A percentile compares a stretch with the other conserved stretches of the same genome.
Conservation (phyloP, 92 coral and sea anemone genomes). For the Parazoanthus darwini region DNA sequence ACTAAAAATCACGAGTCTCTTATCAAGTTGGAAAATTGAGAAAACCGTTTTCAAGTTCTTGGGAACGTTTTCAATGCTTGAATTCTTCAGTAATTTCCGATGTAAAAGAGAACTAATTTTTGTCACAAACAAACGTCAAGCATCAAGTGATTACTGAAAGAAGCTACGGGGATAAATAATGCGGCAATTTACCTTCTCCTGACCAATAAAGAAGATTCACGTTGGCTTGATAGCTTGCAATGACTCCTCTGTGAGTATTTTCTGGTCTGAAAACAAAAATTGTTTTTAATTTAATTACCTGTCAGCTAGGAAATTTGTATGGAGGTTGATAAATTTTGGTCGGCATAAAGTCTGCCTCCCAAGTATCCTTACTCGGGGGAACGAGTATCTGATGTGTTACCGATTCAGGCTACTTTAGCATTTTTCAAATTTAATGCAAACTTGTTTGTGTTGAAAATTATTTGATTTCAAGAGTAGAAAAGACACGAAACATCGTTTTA, state of each 20-base stretch:
- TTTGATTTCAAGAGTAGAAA: too few species aligned
- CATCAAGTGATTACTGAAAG: background rate
- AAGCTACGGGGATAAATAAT: background rate
- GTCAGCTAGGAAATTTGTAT: background rate
- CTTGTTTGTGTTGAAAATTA: too few species aligned
- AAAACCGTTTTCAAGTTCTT: too few species aligned
- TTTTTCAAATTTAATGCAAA: background rate
- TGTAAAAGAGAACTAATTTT: too few species aligned
- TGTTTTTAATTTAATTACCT: too few species aligned
- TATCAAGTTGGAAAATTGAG: too few species aligned
- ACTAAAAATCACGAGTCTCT: too few species aligned
- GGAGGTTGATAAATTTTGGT: background rate
- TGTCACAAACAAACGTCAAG: too few species aligned
- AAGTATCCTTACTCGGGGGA: background rate
- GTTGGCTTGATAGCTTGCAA: conserved; percentile 84
- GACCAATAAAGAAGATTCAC: conserved; percentile 94
- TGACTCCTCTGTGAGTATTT: conserved; percentile 89
- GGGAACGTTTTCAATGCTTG: too few species aligned
- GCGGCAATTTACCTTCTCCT: conserved; percentile 65
- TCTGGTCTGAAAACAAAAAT: conserved; percentile 71
- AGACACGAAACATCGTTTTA: too few species aligned
- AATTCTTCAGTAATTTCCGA: too few species aligned
- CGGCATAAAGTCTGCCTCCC: background rate
- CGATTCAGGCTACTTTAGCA: background rate
- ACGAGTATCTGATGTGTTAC: background rate